These are phyloP conservation scores for Chaitophorus viminalis DNA, from an alignment of 2,888 invertebrate species.

Conservation along the genomic window DNA sequence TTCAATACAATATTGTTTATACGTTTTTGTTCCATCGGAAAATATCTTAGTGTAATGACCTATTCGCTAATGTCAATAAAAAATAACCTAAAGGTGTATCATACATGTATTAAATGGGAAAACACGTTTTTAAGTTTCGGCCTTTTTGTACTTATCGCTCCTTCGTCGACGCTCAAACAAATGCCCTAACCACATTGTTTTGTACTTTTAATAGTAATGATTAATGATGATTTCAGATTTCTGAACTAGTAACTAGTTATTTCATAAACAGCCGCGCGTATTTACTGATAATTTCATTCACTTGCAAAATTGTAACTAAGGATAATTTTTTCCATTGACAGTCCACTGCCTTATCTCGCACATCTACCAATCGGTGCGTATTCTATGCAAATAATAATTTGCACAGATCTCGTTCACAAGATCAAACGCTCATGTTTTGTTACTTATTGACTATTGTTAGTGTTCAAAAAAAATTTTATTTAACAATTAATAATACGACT, in stretches of 20 bases:
- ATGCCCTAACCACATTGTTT: not conserved
- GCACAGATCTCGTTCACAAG: not conserved
- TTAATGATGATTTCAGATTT: no score
- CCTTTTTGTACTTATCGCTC: not conserved
- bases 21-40: not conserved
- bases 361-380: not conserved
- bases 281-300: not conserved
- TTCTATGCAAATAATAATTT: not conserved
- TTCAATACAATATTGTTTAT: not conserved
- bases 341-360: not conserved
- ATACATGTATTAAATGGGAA: not conserved
- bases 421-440: not conserved
- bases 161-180: not conserved
- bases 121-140: not conserved
- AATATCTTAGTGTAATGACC: not conserved
- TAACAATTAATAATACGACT: not conserved
- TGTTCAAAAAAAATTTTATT: not conserved
- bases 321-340: not conserved
- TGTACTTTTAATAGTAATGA: not conserved
- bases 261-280: not conserved
- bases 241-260: not conserved
- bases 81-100: not conserved
- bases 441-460: not conserved
- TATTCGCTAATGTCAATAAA: not conserved
- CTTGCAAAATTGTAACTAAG: not conserved